Evolutionary conservation across 2,888 invertebrate species (phyloP).

Genomic region (Synanthedon myopaeformis): DNA sequence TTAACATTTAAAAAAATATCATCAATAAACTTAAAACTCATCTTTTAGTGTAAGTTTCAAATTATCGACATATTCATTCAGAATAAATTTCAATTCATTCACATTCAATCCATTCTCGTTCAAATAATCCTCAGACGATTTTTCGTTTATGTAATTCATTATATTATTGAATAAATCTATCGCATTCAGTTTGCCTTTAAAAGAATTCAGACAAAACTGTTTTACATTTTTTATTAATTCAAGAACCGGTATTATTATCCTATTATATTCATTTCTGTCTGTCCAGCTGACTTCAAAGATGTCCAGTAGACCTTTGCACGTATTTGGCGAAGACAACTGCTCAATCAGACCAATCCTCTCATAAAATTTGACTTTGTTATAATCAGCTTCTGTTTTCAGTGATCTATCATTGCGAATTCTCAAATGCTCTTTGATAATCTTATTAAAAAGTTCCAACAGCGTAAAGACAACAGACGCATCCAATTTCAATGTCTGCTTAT

Average conservation of each 20-base stretch:
- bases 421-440: slow-evolving; percentile 43
- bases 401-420: slow-evolving; percentile 17
- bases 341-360: slow-evolving; percentile 45
- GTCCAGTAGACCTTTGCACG: slow-evolving; percentile 42
- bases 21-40: slow-evolving; percentile 27
- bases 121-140: background rate
- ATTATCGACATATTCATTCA: slow-evolving; percentile 30
- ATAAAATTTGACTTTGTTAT: slow-evolving; percentile 27
- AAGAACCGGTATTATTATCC: slow-evolving; percentile 23
- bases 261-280: slow-evolving; percentile 17
- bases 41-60: slow-evolving; percentile 21
- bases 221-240: slow-evolving; percentile 33
- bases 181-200: slow-evolving; percentile 24
- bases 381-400: slow-evolving; percentile 18
- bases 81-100: slow-evolving; percentile 16
- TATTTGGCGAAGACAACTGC: slow-evolving; percentile 25
- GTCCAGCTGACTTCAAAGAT: slow-evolving; percentile 28
- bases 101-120: slow-evolving; percentile 16
- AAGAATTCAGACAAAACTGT: slow-evolving; percentile 30
- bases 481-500: slow-evolving; percentile 34
- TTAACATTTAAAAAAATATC: background rate
- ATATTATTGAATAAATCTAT: slow-evolving; percentile 3
- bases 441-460: slow-evolving; percentile 41
- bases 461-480: slow-evolving; percentile 25
- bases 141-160: slow-evolving; percentile 1